Base-by-base conservation (phyloP, 2,888 invertebrate species). In the Drosophila tripunctata region DNA sequence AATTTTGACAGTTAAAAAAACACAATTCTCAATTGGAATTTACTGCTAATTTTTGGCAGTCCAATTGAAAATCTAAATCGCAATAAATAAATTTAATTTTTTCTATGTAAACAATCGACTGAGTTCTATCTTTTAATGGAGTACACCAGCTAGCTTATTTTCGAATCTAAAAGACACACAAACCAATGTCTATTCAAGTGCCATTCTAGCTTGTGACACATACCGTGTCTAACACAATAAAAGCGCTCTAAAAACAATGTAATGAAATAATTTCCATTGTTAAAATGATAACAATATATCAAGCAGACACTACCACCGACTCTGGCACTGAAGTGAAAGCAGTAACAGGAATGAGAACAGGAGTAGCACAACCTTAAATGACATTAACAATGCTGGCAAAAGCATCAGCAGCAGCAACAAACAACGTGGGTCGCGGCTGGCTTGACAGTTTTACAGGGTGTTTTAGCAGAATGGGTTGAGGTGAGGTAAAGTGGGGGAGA, bases 211-310 rank as follows among this genome's bases (percentile, higher is more conserved):
- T 30, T 30, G 17, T 55, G 56, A 30, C 47, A 41, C 52, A 30
- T 19, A 52, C 51, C 48, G 52, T 77, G 87, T 77, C 85, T 78
- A 70, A 82, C 83, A 87, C 66, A 85, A 80, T 85, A 64, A 80
- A 74, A 67, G 60, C 65, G 66, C 72, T 67, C 81, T 71, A 66
- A 76, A 83, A 77, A 88, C 87, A 88, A 80, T 83, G 88, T 89
- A 89, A 89, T 88, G 89, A 90, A 89, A 89, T 89, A 87, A 89
- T 89, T 89, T 89, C 67, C 76, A 84, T 87, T 80, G 84, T 88
- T 86, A 64, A 88, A 89, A 90, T 89, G 87, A 89, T 89, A 89
- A 90, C 86, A 88, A 90, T 89, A 89, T 89, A 90, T 89, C 89
- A 90, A 87, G 77, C 65, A 86, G 89, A 84, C 82, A 79, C 83